These are phyloP conservation scores for Magallana ariakensis DNA, from an alignment of 1,140 invertebrate species.

Conservation along the genomic window DNA sequence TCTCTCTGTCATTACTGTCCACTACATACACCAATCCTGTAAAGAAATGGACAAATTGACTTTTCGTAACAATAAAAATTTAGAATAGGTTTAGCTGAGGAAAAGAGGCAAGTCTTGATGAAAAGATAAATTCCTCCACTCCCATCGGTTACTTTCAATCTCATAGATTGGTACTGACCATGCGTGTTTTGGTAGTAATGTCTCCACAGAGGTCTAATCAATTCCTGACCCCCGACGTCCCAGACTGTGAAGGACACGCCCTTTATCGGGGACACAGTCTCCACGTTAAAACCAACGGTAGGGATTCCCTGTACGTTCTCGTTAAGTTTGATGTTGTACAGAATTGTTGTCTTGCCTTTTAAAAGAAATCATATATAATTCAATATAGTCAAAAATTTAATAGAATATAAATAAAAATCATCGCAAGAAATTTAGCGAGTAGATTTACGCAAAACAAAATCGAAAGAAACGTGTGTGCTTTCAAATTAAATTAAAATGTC, in stretches of 20 bases:
- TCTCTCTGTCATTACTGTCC: conserved; percentile 98
- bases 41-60: neutral
- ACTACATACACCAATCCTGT: conserved; percentile 96
- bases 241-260: conserved; percentile 80
- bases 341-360: conserved; percentile 87
- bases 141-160: too few species aligned
- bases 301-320: conserved; percentile 75
- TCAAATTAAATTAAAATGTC: neutral
- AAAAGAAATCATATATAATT: too few species aligned
- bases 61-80: too few species aligned
- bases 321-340: conserved; percentile 99
- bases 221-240: conserved; percentile 81
- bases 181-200: conserved; percentile 67
- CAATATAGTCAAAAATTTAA: too few species aligned
- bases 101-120: too few species aligned
- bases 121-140: too few species aligned
- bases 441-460: neutral
- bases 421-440: neutral
- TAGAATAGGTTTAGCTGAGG: too few species aligned
- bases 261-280: conserved; percentile 74
- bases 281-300: conserved; percentile 78
- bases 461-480: too few species aligned
- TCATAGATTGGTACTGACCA: conserved; percentile 31
- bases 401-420: too few species aligned
- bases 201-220: conserved; percentile 76